These are phyloP conservation scores for Rhinichthys klamathensis DNA, from an alignment of 2,113 vertebrate genomes.

Conservation along the genomic window DNA sequence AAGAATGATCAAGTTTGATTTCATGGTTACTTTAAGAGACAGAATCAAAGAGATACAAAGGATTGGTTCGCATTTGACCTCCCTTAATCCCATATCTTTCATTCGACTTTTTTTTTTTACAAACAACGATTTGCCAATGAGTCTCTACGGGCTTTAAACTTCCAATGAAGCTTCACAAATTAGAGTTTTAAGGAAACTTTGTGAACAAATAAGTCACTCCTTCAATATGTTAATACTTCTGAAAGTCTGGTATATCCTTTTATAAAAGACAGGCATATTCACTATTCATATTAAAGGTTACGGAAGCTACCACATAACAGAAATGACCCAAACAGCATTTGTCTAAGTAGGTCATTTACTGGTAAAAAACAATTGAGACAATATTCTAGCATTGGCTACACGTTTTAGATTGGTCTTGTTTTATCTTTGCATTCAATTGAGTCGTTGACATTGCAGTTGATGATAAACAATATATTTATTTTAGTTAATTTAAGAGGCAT, in stretches of 20 bases:
- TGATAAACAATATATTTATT: not conserved
- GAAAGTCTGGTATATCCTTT: not conserved
- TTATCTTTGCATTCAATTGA: not conserved
- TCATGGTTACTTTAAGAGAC: not conserved
- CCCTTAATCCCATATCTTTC: not conserved
- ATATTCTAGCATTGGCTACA: not conserved
- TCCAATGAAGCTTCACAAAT: constrained; percentile 11
- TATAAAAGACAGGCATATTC: not conserved
- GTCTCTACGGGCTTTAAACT: not conserved
- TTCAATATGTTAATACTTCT: not conserved
- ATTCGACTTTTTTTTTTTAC: not conserved
- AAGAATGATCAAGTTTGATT: not conserved
- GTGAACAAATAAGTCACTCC: not conserved
- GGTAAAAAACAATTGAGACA: not conserved
- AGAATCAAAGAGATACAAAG: not conserved
- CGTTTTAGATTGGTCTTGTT: not conserved
- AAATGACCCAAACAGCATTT: not conserved
- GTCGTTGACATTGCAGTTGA: not conserved
- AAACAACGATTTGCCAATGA: not conserved
- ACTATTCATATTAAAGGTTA: not conserved
- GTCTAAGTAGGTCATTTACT: not conserved
- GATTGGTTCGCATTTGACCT: not conserved
- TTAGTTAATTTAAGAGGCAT: not conserved
- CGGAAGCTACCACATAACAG: not conserved
- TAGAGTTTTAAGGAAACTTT: not conserved